Conservation (phyloP, 2,888 invertebrate genomes). For the Cordilura impudica region DNA sequence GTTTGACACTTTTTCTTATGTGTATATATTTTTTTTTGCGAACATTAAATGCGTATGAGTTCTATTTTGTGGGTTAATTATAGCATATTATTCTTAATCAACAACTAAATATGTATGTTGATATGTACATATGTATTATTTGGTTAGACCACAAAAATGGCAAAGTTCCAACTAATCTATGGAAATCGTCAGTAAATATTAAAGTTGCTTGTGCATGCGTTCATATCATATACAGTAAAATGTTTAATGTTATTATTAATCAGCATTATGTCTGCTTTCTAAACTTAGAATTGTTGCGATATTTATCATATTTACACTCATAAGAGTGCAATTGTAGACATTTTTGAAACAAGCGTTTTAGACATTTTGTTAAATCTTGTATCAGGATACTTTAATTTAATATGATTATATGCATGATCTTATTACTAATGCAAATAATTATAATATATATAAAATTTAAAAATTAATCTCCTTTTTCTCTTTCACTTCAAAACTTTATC, state of each 20-base stretch:
- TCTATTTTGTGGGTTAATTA: slow-evolving; percentile 57
- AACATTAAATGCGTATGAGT: slow-evolving; percentile 20
- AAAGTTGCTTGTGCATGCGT: not conserved
- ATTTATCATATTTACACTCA: no score
- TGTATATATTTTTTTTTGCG: slow-evolving; percentile 27
- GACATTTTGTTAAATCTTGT: no score
- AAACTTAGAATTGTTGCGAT: no score
- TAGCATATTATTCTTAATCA: slow-evolving; percentile 56
- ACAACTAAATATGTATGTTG: slow-evolving; percentile 31
- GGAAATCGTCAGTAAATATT: slow-evolving; percentile 47
- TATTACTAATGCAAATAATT: no score
- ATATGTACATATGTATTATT: no score
- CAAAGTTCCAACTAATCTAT: slow-evolving; percentile 55
- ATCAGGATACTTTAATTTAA: no score
- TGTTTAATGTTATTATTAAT: slow-evolving; percentile 34
- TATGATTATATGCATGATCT: no score
- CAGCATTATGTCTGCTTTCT: slow-evolving; percentile 42
- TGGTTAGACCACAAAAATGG: slow-evolving; percentile 53
- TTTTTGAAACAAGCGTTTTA: no score
- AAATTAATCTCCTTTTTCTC: no score
- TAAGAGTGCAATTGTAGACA: no score
- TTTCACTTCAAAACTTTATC: no score
- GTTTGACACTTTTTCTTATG: slow-evolving; percentile 25
- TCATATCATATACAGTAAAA: not conserved
- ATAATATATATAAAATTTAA: no score